Conservation (phyloP, 2,797 vertebrate species). For the Sardinella longiceps region DNA sequence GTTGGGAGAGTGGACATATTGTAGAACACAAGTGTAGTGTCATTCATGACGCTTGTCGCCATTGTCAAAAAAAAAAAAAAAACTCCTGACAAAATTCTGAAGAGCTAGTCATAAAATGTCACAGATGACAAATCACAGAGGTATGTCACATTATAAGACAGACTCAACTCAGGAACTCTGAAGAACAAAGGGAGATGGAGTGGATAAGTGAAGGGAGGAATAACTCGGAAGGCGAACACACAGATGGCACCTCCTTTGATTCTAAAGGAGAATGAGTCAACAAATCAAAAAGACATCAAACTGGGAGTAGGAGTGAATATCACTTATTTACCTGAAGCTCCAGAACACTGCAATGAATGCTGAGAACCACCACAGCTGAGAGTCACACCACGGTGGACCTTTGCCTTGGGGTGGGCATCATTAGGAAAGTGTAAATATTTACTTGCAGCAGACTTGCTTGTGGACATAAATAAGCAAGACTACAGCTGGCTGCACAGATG, state of each 20-base stretch:
- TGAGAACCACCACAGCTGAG: background rate
- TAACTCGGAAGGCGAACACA: background rate
- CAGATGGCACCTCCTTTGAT: background rate
- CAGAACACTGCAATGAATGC: background rate
- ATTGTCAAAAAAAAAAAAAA: too few relatives aligned
- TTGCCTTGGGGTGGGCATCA: background rate
- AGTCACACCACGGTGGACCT: background rate
- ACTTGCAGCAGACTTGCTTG: background rate
- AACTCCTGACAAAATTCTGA: too few relatives aligned
- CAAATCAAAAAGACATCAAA: background rate
- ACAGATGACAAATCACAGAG: too few relatives aligned
- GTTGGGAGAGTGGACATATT: too few relatives aligned
- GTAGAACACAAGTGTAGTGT: too few relatives aligned
- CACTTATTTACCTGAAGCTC: background rate
- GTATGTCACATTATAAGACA: too few relatives aligned
- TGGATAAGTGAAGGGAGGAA: background rate
- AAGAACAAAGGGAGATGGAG: background rate
- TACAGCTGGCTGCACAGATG: background rate
- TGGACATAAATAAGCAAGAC: background rate
- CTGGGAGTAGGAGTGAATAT: background rate
- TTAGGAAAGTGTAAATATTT: conserved; percentile 1
- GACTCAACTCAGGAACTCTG: background rate
- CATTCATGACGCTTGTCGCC: too few relatives aligned
- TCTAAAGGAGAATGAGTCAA: background rate
- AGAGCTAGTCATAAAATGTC: too few relatives aligned